phyloP scores from a whole-genome alignment of 2,113 vertebrate genomes.

The Dendropsophus ebraccatus region DNA sequence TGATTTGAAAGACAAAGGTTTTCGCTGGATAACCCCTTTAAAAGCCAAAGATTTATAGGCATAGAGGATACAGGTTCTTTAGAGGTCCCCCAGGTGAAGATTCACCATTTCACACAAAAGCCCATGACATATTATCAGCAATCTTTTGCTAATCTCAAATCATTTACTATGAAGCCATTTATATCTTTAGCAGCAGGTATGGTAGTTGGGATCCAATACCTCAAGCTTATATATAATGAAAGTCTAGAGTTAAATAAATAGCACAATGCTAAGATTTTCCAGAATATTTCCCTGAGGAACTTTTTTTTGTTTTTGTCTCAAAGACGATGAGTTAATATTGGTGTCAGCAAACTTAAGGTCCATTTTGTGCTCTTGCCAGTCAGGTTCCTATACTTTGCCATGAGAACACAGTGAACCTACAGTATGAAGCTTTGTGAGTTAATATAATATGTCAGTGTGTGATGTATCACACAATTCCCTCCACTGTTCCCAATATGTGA shows the following conservation, averaged over 20 bases:
- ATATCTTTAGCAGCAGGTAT: background rate
- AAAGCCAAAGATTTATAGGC: too few species aligned
- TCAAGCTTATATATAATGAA: background rate
- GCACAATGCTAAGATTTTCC: background rate
- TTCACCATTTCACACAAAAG: too few species aligned
- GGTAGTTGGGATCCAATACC: too few species aligned
- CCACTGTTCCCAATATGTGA: constrained; percentile 40
- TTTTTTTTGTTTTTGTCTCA: background rate
- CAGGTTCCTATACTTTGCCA: constrained; percentile 24
- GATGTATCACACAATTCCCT: constrained; percentile 37
- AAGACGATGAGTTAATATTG: background rate
- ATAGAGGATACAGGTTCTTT: too few species aligned
- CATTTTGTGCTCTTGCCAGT: constrained; percentile 24
- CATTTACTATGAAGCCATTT: background rate
- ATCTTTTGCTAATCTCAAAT: too few species aligned
- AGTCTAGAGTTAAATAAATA: background rate
- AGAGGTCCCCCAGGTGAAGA: too few species aligned
- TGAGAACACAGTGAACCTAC: constrained; percentile 40
- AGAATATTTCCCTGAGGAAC: constrained; percentile 4
- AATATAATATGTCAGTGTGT: constrained; percentile 39
- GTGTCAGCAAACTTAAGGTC: constrained; percentile 32
- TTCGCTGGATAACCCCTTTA: too few species aligned
- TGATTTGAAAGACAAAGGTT: too few species aligned
- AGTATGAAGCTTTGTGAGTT: constrained; percentile 34
- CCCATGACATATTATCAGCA: too few species aligned